phyloP scores from a whole-genome alignment of 2,113 vertebrate species.

The human region GRCh38 chr2:197781501-197782000 shows the following conservation, averaged over 20 bases:
- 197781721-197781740: slow-evolving; percentile 91
- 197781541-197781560: background rate
- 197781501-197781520: background rate
- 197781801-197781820: slow-evolving; percentile 79
- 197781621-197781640: slow-evolving; percentile 29
- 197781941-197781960: slow-evolving; percentile 36
- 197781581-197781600: slow-evolving; percentile 33
- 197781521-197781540: slow-evolving; percentile 11
- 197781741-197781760: slow-evolving; percentile 94
- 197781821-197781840: slow-evolving; percentile 83
- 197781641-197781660: slow-evolving; percentile 13
- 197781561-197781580: background rate
- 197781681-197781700: slow-evolving; percentile 8
- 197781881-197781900: slow-evolving; percentile 64
- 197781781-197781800: slow-evolving; percentile 78
- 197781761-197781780: slow-evolving; percentile 83
- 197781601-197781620: slow-evolving; percentile 14
- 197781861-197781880: slow-evolving; percentile 80
- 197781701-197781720: slow-evolving; percentile 73
- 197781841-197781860: slow-evolving; percentile 82
- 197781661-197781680: slow-evolving; percentile 52
- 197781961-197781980: slow-evolving; percentile 26
- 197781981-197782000: slow-evolving; percentile 29
- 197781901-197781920: background rate
- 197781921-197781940: slow-evolving; percentile 7